Evolutionary conservation across 2,888 invertebrate genomes (phyloP).

Genomic region (Sabatieria punctata): DNA sequence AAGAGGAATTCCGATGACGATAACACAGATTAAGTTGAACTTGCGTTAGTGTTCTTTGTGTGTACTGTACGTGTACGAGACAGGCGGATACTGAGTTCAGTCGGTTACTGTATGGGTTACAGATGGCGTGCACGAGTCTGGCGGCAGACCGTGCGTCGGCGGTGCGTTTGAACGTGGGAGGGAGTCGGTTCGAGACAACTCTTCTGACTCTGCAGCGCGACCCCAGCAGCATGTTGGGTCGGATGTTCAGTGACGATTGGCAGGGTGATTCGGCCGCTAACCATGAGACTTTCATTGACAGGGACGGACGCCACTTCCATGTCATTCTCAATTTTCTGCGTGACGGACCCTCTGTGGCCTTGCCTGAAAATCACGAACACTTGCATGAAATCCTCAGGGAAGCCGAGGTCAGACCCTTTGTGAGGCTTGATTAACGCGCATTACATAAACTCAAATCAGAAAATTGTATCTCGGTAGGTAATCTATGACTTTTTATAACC

Average conservation of each 20-base stretch:
- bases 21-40: too few species aligned
- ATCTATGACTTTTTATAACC: too few species aligned
- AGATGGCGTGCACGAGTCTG: too few species aligned
- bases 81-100: too few species aligned
- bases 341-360: conserved; percentile 1
- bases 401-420: background rate
- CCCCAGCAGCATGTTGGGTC: conserved; percentile 4
- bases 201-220: conserved; percentile 1
- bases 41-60: too few species aligned
- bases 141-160: too few species aligned
- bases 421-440: too few species aligned
- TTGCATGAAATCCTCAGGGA: conserved; percentile 4
- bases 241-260: conserved; percentile 10
- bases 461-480: too few species aligned
- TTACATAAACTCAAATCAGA: too few species aligned
- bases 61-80: too few species aligned
- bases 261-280: background rate
- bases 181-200: conserved; percentile 2
- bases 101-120: too few species aligned
- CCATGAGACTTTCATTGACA: conserved; percentile 7
- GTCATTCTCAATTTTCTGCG: conserved; percentile 8
- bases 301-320: conserved; percentile 8
- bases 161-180: conserved; percentile 8
- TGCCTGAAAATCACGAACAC: conserved; percentile 3
- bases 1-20: too few species aligned